phyloP scores from a whole-genome alignment of 2,113 vertebrate genomes.

The Gallinago jamesoni region DNA sequence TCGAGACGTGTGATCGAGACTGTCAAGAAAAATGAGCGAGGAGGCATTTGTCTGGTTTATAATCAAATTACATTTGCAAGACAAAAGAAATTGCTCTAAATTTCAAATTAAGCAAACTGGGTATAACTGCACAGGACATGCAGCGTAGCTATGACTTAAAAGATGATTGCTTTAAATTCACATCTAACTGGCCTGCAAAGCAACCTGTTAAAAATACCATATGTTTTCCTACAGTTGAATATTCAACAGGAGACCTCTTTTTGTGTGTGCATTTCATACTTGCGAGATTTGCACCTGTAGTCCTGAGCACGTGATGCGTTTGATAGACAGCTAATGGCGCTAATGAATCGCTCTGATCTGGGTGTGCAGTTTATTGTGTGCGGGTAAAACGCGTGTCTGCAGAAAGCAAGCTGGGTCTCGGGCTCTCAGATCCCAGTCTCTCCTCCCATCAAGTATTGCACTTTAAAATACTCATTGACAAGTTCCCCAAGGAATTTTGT shows the following conservation, averaged over 20 bases:
- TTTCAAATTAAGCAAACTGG: conserved; percentile 60
- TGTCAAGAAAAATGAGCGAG: neutral
- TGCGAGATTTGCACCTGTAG: conserved; percentile 65
- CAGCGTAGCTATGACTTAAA: conserved; percentile 54
- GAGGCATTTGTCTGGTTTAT: conserved; percentile 26
- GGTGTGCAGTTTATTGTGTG: conserved; percentile 24
- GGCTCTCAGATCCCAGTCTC: conserved; percentile 17
- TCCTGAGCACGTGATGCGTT: conserved; percentile 41
- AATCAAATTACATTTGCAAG: conserved; percentile 62
- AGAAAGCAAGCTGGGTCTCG: conserved; percentile 8
- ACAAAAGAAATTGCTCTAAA: conserved; percentile 65
- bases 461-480: conserved; percentile 71
- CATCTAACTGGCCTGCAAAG: conserved; percentile 69
- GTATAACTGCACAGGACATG: conserved; percentile 62
- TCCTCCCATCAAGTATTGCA: conserved; percentile 81
- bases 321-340: conserved; percentile 56
- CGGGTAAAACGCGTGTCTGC: neutral
- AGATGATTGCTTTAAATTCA: conserved; percentile 71
- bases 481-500: conserved; percentile 29
- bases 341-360: conserved; percentile 56
- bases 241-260: conserved; percentile 71
- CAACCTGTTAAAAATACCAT: conserved; percentile 67
- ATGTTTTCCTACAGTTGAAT: conserved; percentile 65
- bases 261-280: conserved; percentile 70
- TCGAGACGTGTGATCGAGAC: neutral